phyloP scores from a whole-genome alignment of 2,888 invertebrate genomes.

The Ecliptopera silaceata region DNA sequence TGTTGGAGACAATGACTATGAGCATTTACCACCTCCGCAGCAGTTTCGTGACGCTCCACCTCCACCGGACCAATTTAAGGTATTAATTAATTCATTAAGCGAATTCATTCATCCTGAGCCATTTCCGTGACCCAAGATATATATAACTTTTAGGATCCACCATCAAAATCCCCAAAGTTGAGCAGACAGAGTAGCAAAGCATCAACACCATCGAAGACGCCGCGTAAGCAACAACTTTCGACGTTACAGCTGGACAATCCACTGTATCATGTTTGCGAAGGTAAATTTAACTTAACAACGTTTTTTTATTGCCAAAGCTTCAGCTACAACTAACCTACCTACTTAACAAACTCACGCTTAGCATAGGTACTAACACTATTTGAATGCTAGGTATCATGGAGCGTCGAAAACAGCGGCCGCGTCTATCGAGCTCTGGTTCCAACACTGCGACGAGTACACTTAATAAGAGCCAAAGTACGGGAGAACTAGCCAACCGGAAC shows the following conservation, averaged over 20 bases:
- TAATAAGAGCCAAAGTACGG: slow-evolving; percentile 82
- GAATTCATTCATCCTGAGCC: not conserved
- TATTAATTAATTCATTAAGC: slow-evolving; percentile 37
- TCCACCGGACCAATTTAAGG: slow-evolving; percentile 88
- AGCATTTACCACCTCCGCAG: slow-evolving; percentile 91
- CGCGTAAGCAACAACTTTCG: slow-evolving; percentile 64
- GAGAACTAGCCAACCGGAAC: slow-evolving; percentile 78
- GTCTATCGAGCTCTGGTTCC: slow-evolving; percentile 61
- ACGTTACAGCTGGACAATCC: slow-evolving; percentile 86
- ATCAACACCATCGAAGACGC: slow-evolving; percentile 73
- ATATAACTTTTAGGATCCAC: slow-evolving; percentile 64
- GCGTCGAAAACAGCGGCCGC: slow-evolving; percentile 73
- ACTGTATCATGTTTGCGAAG: slow-evolving; percentile 91
- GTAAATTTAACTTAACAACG: slow-evolving; percentile 49
- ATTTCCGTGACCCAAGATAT: not conserved
- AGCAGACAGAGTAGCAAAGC: slow-evolving; percentile 76
- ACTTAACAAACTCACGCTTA: slow-evolving; percentile 41
- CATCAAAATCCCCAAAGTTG: slow-evolving; percentile 69
- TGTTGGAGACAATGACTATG: slow-evolving; percentile 84
- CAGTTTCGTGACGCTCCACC: slow-evolving; percentile 92
- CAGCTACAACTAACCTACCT: not conserved
- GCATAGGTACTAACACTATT: slow-evolving; percentile 47
- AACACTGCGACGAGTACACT: slow-evolving; percentile 58
- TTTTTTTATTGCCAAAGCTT: not conserved
- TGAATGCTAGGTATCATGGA: slow-evolving; percentile 75